Conservation (phyloP, 1,140 invertebrate species). For the Zelostemma sp. region DNA sequence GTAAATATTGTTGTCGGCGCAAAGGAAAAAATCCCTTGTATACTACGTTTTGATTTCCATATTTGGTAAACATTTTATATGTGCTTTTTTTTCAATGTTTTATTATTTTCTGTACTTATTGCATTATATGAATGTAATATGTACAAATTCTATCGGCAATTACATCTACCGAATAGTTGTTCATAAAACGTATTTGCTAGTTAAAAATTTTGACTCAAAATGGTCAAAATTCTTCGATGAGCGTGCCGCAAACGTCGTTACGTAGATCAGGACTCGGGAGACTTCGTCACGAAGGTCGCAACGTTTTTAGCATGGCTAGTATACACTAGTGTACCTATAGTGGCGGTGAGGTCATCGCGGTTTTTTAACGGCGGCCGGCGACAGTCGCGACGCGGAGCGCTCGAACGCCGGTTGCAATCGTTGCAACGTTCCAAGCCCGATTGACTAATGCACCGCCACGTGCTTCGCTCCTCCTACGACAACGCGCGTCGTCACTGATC, state of each 20-base stretch:
- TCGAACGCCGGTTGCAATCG: constrained; percentile 54
- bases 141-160: too few species aligned
- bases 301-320: constrained; percentile 64
- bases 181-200: too few species aligned
- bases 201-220: background rate
- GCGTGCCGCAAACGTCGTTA: background rate
- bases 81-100: too few species aligned
- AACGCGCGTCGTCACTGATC: too few species aligned
- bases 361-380: constrained; percentile 60
- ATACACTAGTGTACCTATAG: constrained; percentile 48
- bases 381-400: constrained; percentile 59
- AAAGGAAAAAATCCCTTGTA: too few species aligned
- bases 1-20: too few species aligned
- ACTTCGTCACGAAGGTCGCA: constrained; percentile 36
- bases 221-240: background rate
- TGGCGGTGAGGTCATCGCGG: constrained; percentile 64
- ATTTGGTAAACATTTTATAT: too few species aligned
- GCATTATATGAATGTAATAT: too few species aligned
- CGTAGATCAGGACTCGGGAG: too few species aligned
- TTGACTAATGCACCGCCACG: constrained; percentile 47
- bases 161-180: too few species aligned
- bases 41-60: too few species aligned
- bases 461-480: constrained; percentile 34
- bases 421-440: constrained; percentile 44
- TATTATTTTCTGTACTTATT: too few species aligned